Evolutionary conservation across 2,113 vertebrate species (phyloP).

Genomic region (Scopus umbretta): DNA sequence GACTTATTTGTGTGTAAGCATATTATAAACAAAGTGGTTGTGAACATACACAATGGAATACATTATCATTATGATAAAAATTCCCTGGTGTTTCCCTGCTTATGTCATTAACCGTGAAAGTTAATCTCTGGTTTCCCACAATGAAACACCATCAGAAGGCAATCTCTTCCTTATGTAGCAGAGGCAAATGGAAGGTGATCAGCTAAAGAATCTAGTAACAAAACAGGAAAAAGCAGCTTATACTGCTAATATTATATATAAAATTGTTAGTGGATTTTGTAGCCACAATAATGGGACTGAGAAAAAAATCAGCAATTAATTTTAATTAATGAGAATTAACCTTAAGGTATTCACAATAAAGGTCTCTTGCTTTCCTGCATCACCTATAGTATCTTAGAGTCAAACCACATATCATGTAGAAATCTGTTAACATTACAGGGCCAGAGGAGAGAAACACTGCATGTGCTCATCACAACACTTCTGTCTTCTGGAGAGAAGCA

Average conservation of each 20-base stretch:
- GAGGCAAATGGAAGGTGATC: not conserved
- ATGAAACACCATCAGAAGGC: not conserved
- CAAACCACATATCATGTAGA: not conserved
- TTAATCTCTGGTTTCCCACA: conserved; percentile 1
- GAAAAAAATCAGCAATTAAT: not conserved
- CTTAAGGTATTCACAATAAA: not conserved
- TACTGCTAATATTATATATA: not conserved
- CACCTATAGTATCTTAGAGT: not conserved
- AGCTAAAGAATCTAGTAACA: not conserved
- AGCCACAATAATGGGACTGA: not conserved
- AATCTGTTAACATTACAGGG: not conserved
- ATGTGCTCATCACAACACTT: not conserved
- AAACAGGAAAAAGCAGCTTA: not conserved
- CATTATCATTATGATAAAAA: not conserved
- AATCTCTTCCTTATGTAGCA: not conserved
- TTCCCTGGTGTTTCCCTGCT: not conserved
- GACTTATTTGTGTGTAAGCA: not conserved
- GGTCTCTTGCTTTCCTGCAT: not conserved
- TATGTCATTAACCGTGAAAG: not conserved
- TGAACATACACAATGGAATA: not conserved
- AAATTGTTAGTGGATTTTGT: not conserved
- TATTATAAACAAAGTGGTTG: not conserved
- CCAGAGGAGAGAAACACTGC: not conserved
- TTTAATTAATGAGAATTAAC: not conserved
- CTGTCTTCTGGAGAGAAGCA: not conserved